Conservation (phyloP, 2,888 invertebrate genomes). For the Glyphotaelius pellucidus region DNA sequence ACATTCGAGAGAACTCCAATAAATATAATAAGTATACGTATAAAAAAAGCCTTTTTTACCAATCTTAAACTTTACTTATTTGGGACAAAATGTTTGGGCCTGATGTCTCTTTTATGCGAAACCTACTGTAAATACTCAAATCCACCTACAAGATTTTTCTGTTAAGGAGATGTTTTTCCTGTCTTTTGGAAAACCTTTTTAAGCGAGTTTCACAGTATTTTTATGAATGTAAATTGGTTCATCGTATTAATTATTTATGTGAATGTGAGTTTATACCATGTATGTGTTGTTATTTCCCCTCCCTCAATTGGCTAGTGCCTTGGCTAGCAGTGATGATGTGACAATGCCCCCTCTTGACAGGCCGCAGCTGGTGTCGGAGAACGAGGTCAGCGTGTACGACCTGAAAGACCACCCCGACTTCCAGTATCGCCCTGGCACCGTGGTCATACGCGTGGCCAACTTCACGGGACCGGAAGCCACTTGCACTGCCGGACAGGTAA, state of each 20-base stretch:
- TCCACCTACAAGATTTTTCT: too few relatives aligned
- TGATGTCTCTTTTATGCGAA: too few relatives aligned
- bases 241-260: background rate
- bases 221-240: too few relatives aligned
- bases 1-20: too few relatives aligned
- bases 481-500: slow-evolving; percentile 91
- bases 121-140: too few relatives aligned
- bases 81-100: too few relatives aligned
- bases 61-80: too few relatives aligned
- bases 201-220: too few relatives aligned
- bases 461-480: slow-evolving; percentile 84
- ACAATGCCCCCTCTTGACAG: slow-evolving; percentile 70
- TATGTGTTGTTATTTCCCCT: background rate
- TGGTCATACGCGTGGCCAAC: slow-evolving; percentile 91
- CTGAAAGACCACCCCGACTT: slow-evolving; percentile 96
- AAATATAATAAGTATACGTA: too few relatives aligned
- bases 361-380: slow-evolving; percentile 83
- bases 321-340: slow-evolving; percentile 13
- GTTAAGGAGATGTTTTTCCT: too few relatives aligned
- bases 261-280: background rate
- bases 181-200: too few relatives aligned
- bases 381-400: slow-evolving; percentile 96
- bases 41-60: too few relatives aligned
- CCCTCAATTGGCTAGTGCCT: background rate
- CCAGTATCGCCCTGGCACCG: slow-evolving; percentile 93